Conservation (phyloP, 2,113 vertebrate genomes). For the Sinocyclocheilus grahami region DNA sequence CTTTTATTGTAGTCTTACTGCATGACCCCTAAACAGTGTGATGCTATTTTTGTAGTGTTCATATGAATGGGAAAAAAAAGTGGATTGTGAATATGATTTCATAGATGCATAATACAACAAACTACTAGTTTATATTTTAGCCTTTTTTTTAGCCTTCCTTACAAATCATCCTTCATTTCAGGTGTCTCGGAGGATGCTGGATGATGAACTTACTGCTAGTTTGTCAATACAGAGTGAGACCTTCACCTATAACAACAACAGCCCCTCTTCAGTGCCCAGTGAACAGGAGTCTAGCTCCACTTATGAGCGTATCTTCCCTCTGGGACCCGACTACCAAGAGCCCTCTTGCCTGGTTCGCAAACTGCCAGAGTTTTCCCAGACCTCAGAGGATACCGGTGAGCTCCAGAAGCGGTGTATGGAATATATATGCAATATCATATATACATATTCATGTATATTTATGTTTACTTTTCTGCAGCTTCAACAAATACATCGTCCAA, state of each 20-base stretch:
- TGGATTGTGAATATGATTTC: background rate
- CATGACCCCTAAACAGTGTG: background rate
- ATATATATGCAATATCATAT: too few species aligned
- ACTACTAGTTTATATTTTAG: too few species aligned
- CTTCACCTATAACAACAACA: constrained; percentile 78
- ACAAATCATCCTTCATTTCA: too few species aligned
- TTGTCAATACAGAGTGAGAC: constrained; percentile 94
- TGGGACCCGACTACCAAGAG: constrained; percentile 95
- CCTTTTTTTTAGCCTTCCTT: too few species aligned
- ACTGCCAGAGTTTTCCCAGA: constrained; percentile 81
- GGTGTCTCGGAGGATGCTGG: constrained; percentile 83
- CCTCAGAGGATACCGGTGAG: too few species aligned
- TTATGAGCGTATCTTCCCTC: constrained; percentile 93
- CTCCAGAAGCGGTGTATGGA: too few species aligned
- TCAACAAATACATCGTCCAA: constrained; percentile 67
- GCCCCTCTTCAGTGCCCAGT: constrained; percentile 79
- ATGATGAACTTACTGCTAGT: constrained; percentile 93
- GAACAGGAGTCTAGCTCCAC: constrained; percentile 92
- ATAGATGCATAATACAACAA: background rate
- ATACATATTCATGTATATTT: too few species aligned
- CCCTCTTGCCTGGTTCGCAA: constrained; percentile 90
- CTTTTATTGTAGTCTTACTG: background rate
- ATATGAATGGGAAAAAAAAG: background rate
- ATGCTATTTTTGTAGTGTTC: background rate
- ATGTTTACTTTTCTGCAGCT: too few species aligned